phyloP scores from a whole-genome alignment of 2,888 invertebrate species.

The Agriopis marginaria region DNA sequence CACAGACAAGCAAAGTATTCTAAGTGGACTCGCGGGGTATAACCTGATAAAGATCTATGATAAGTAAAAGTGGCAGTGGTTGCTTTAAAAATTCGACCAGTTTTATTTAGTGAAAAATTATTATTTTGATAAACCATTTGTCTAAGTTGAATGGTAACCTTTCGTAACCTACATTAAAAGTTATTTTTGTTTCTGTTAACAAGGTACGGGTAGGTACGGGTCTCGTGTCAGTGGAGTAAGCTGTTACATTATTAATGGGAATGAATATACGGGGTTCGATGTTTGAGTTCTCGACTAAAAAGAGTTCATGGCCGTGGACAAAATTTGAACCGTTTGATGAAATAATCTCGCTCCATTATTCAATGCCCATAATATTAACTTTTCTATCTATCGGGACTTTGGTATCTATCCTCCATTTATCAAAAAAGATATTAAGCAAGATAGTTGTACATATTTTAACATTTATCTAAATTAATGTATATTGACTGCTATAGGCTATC shows the following conservation, averaged over 20 bases:
- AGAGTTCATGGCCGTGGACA: conserved; percentile 8
- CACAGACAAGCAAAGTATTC: too few relatives aligned
- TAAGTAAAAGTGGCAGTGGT: too few relatives aligned
- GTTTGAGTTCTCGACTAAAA: conserved; percentile 9
- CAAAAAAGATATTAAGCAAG: too few relatives aligned
- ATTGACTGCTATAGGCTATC: too few relatives aligned
- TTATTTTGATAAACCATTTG: neutral
- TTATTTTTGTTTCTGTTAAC: conserved; percentile 25
- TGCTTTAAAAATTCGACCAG: too few relatives aligned
- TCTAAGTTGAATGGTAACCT: conserved; percentile 4
- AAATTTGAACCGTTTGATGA: neutral
- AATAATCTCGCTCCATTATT: neutral
- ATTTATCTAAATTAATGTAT: too few relatives aligned
- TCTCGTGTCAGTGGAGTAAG: conserved; percentile 24
- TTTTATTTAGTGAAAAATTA: neutral
- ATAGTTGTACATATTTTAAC: too few relatives aligned
- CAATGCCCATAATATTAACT: neutral
- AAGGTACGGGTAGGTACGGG: conserved; percentile 27
- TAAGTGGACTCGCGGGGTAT: too few relatives aligned
- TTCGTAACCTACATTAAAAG: conserved; percentile 17
- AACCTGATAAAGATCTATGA: too few relatives aligned
- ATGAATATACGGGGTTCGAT: conserved; percentile 17
- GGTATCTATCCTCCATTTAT: neutral
- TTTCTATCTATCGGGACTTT: neutral
- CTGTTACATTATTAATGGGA: conserved; percentile 27